phyloP scores from a whole-genome alignment of 92 coral and sea anemone genomes.

The Epizoanthus ramosus region DNA sequence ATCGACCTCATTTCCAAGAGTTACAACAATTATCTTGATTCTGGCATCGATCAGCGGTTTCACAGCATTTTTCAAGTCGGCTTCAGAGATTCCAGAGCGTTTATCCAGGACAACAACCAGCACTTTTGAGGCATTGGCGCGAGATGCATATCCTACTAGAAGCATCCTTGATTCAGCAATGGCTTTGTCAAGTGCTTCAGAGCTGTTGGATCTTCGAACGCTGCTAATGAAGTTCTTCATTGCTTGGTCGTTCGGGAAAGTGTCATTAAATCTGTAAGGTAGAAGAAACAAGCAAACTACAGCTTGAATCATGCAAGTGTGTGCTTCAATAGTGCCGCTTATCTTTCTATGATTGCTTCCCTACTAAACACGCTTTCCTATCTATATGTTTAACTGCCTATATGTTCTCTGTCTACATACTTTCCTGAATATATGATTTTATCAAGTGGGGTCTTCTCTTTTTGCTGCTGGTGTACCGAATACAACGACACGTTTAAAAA shows the following conservation, averaged over 20 bases:
- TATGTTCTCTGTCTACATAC: no score
- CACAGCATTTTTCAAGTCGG: neutral
- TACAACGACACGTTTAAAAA: no score
- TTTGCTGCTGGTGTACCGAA: no score
- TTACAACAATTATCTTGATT: constrained; percentile 17
- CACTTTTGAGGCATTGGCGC: constrained; percentile 6
- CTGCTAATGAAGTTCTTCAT: constrained; percentile 12
- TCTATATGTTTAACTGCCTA: no score
- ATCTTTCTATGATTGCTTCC: no score
- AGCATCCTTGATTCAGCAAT: constrained; percentile 14
- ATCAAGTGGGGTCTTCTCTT: no score
- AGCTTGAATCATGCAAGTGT: no score
- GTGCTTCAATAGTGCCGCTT: no score
- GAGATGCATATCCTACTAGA: constrained; percentile 5
- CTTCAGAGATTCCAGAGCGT: constrained; percentile 11
- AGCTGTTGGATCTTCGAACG: neutral
- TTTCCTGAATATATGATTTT: no score
- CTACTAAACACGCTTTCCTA: no score
- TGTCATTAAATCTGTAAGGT: constrained; percentile 17
- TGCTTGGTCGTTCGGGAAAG: constrained; percentile 28
- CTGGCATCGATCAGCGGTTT: constrained; percentile 27
- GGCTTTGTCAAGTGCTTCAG: constrained; percentile 7
- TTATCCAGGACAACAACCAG: constrained; percentile 21
- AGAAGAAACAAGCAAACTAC: no score
- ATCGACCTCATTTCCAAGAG: neutral